Conservation (phyloP, 2,113 vertebrate species). For the Arenaria interpres region DNA sequence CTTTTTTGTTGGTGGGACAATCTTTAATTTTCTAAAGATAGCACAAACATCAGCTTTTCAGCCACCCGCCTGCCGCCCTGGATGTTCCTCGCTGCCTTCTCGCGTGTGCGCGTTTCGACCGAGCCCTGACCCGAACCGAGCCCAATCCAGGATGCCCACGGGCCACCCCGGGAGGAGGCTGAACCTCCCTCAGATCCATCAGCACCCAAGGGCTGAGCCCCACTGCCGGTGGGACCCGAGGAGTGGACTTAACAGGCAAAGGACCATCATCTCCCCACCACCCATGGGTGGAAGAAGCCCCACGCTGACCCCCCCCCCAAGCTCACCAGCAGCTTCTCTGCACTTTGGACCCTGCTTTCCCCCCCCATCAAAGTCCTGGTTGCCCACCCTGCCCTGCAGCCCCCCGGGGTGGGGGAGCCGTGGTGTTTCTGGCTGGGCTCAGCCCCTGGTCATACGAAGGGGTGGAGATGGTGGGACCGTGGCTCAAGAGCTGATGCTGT, state of each 20-base stretch:
- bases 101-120: rapidly evolving
- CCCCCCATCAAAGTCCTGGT: background rate
- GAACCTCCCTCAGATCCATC: background rate
- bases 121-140: background rate
- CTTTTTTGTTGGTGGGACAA: constrained; percentile 63
- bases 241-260: rapidly evolving
- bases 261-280: background rate
- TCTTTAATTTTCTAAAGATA: constrained; percentile 80
- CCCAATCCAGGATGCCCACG: background rate
- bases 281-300: background rate
- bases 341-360: background rate
- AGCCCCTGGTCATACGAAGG: rapidly evolving
- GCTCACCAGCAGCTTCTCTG: background rate
- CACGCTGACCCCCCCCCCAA: rapidly evolving
- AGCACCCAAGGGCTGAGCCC: background rate
- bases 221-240: background rate
- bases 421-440: no score
- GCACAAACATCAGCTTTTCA: constrained; percentile 58
- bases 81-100: background rate
- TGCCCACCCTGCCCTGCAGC: rapidly evolving
- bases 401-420: background rate
- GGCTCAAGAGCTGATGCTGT: background rate
- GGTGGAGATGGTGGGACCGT: background rate
- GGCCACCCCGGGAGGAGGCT: rapidly evolving
- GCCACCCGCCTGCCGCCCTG: background rate